A percentile compares a stretch with the other conserved stretches of the same genome.
phyloP scores from a whole-genome alignment of 2,113 vertebrate genomes.

The Takifugu bimaculatus region DNA sequence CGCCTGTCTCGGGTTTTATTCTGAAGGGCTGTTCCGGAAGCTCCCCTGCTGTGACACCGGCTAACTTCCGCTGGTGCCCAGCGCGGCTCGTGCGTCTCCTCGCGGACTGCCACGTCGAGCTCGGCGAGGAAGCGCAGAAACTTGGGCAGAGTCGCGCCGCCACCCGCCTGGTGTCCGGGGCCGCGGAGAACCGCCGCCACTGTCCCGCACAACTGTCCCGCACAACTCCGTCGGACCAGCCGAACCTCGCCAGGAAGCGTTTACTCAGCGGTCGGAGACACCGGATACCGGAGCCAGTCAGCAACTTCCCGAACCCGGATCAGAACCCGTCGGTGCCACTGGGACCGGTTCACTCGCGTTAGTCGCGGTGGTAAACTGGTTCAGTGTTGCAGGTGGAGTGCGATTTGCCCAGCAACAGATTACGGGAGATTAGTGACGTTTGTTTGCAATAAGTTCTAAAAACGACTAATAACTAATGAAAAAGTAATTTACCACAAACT shows the following conservation, averaged over 20 bases:
- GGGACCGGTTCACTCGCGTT: no score
- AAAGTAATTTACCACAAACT: no score
- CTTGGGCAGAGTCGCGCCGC: neutral
- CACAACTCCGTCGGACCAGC: no score
- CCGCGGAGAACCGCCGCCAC: neutral
- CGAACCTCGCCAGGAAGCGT: no score
- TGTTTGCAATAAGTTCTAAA: no score
- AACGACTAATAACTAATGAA: no score
- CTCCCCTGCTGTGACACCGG: neutral
- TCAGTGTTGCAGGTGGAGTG: no score
- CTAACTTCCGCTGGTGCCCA: neutral
- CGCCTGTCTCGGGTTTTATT: slow-evolving; percentile 26
- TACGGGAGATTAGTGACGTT: no score
- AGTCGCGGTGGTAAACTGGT: no score
- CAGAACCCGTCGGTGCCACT: no score
- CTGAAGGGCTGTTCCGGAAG: slow-evolving; percentile 29
- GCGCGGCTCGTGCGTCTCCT: neutral
- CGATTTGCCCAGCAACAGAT: no score
- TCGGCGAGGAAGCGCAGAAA: slow-evolving; percentile 1
- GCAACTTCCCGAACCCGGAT: neutral
- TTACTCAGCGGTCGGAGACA: neutral
- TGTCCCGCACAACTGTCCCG: no score
- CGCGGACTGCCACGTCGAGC: slow-evolving; percentile 45
- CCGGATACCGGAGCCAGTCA: neutral
- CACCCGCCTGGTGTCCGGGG: neutral